Conservation (phyloP, 2,797 vertebrate species). For the Ceyx erithaca region DNA sequence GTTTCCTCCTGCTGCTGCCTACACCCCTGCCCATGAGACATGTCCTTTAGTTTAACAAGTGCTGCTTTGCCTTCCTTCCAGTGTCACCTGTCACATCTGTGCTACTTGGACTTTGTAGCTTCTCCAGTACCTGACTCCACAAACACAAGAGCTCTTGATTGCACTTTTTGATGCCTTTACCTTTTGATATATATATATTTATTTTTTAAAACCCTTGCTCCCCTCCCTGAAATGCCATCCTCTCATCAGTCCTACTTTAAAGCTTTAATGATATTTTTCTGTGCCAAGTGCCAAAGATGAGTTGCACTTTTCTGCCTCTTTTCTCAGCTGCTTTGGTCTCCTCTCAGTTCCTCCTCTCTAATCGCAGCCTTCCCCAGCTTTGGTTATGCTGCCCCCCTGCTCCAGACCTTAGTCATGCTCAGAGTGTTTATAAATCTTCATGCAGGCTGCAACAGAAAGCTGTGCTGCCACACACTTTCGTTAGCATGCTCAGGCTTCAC, state of each 20-base stretch:
- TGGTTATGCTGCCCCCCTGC: slow-evolving; percentile 65
- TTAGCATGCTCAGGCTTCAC: background rate
- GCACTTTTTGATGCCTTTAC: background rate
- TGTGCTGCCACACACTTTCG: background rate
- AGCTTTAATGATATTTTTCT: background rate
- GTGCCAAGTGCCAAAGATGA: background rate
- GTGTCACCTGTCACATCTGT: background rate
- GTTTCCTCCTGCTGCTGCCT: background rate
- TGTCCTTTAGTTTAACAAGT: background rate
- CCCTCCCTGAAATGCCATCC: background rate
- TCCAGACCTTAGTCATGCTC: slow-evolving; percentile 58
- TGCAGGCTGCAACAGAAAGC: background rate
- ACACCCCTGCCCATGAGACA: rapidly evolving
- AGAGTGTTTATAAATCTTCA: slow-evolving; percentile 15
- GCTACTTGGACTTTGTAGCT: background rate
- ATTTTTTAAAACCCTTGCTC: background rate
- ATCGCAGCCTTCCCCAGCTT: slow-evolving; percentile 16
- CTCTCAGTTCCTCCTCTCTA: background rate
- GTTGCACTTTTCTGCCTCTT: slow-evolving; percentile 3
- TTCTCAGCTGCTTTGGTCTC: slow-evolving; percentile 3
- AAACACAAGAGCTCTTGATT: background rate
- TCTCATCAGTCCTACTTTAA: background rate
- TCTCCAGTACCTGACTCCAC: background rate
- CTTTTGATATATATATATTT: background rate
- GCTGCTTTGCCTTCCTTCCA: background rate